A percentile compares a stretch with the other conserved stretches of the same genome.
These are phyloP conservation scores for Phortica magna DNA, from an alignment of 2,888 invertebrate species.

Conservation along the genomic window DNA sequence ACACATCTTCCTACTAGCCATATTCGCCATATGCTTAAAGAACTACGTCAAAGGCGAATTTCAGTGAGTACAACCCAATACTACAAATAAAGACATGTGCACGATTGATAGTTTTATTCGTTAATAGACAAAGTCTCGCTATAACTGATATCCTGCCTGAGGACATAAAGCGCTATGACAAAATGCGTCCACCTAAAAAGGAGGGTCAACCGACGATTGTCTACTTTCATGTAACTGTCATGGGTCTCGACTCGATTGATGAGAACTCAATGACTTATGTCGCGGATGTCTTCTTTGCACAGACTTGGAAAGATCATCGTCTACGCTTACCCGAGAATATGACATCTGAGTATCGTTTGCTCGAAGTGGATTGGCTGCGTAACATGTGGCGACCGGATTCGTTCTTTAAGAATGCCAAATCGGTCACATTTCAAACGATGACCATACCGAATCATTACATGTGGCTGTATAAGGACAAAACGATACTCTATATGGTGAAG, in stretches of 20 bases:
- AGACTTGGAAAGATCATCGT: constrained; percentile 95
- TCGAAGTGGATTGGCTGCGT: constrained; percentile 94
- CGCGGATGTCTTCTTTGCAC: constrained; percentile 94
- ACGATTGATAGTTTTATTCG: not conserved
- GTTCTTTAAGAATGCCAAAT: constrained; percentile 95
- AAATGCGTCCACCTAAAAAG: constrained; percentile 95
- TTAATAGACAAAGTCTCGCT: constrained; percentile 82
- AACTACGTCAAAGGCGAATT: constrained; percentile 74
- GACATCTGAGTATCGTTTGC: constrained; percentile 92
- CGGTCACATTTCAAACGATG: constrained; percentile 96
- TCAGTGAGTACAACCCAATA: constrained; percentile 69
- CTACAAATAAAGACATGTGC: no score
- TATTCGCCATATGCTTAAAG: constrained; percentile 74
- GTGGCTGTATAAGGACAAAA: constrained; percentile 92
- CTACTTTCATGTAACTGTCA: constrained; percentile 94
- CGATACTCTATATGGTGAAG: constrained; percentile 90
- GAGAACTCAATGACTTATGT: constrained; percentile 97
- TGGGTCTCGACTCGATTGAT: constrained; percentile 96
- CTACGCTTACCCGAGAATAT: constrained; percentile 92
- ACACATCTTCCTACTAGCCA: constrained; percentile 72
- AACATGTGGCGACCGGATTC: constrained; percentile 97
- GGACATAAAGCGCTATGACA: constrained; percentile 92
- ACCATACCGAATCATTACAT: constrained; percentile 96
- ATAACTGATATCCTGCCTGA: constrained; percentile 92
- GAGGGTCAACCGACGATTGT: constrained; percentile 93